phyloP scores from a whole-genome alignment of 1,140 invertebrate genomes.

The Nasonia giraulti region DNA sequence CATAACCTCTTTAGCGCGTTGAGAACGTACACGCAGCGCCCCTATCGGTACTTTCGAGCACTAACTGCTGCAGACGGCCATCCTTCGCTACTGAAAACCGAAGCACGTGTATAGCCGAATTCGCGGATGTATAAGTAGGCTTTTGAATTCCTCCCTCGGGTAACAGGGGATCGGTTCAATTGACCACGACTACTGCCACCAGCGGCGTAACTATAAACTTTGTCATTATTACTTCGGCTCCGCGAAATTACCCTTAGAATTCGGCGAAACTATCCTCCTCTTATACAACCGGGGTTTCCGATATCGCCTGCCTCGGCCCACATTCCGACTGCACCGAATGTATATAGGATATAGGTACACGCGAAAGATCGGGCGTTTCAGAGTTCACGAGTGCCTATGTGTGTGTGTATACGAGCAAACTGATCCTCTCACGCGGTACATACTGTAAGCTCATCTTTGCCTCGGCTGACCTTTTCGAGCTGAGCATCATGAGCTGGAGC shows the following conservation, averaged over 20 bases:
- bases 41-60: not conserved
- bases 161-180: not conserved
- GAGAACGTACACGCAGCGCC: not conserved
- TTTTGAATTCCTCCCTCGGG: not conserved
- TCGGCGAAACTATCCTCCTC: not conserved
- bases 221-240: constrained; percentile 3
- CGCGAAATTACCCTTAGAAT: constrained; percentile 1
- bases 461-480: not conserved
- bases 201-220: not conserved
- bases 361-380: constrained; percentile 16
- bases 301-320: not conserved
- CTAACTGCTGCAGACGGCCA: not conserved
- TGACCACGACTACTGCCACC: not conserved
- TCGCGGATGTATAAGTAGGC: not conserved
- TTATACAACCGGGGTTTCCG: not conserved
- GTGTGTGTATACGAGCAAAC: not conserved
- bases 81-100: not conserved
- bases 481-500: not conserved
- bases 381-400: not conserved
- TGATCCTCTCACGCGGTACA: not conserved
- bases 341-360: not conserved
- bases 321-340: not conserved
- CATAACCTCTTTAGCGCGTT: not conserved
- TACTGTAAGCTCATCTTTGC: not conserved
- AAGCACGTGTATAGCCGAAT: not conserved